Conservation (phyloP, 2,888 invertebrate species). For the Orthosia gracilis region DNA sequence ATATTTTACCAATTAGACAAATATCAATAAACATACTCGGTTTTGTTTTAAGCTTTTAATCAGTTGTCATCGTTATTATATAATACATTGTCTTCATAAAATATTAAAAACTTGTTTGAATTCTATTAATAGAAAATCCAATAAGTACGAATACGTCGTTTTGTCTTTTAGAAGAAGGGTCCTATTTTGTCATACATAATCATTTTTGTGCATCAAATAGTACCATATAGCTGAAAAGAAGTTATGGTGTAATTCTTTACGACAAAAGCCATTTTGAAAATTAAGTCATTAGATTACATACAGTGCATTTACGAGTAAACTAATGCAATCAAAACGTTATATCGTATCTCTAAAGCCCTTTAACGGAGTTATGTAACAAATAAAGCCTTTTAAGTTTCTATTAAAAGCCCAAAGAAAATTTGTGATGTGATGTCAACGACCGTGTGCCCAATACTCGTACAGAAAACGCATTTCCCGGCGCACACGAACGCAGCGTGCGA, state of each 20-base stretch:
- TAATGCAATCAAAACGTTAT: constrained; percentile 11
- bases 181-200: not conserved
- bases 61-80: too few relatives aligned
- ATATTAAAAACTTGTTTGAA: constrained; percentile 1
- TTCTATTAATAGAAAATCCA: not conserved
- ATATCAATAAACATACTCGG: constrained; percentile 17
- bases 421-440: constrained; percentile 86
- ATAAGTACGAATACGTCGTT: not conserved
- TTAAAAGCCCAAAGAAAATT: constrained; percentile 79
- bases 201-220: not conserved
- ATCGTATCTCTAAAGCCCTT: constrained; percentile 24
- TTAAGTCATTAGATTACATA: not conserved
- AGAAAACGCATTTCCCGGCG: constrained; percentile 89
- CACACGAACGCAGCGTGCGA: constrained; percentile 83
- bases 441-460: constrained; percentile 88
- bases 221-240: too few relatives aligned
- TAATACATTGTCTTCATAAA: too few relatives aligned
- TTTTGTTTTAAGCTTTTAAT: not conserved
- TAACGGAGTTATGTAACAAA: constrained; percentile 34
- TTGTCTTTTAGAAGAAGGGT: not conserved
- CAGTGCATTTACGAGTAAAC: constrained; percentile 9
- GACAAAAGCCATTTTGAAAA: not conserved
- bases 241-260: too few relatives aligned
- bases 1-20: constrained; percentile 35
- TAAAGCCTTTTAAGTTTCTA: constrained; percentile 42